A percentile compares a stretch with the other conserved stretches of the same genome.
Evolutionary conservation across 2,888 invertebrate genomes (phyloP).

Genomic region (Hirtodrosophila cameraria): DNA sequence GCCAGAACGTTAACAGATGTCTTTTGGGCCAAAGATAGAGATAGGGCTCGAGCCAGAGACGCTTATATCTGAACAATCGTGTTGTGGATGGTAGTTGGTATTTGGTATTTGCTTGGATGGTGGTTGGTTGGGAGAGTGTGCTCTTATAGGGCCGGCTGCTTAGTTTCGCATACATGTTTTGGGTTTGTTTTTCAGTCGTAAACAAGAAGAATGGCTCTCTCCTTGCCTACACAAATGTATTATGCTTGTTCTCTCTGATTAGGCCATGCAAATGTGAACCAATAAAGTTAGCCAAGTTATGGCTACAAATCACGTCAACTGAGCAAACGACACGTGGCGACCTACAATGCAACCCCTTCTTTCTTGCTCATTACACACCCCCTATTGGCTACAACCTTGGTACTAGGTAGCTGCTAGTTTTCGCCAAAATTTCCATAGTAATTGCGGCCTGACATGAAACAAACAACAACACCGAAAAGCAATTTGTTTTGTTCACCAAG

Average conservation of each 20-base stretch:
- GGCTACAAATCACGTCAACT: conserved; percentile 70
- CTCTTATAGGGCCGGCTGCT: conserved; percentile 19
- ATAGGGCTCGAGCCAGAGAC: conserved; percentile 35
- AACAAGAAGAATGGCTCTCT: conserved; percentile 54
- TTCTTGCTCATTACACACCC: background rate
- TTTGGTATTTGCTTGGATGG: conserved; percentile 1
- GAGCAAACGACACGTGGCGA: conserved; percentile 59
- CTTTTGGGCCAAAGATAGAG: conserved; percentile 6
- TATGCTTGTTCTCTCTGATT: conserved; percentile 39
- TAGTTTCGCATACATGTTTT: conserved; percentile 40
- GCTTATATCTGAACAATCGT: conserved; percentile 38
- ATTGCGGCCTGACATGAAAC: conserved; percentile 72
- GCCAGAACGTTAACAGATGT: conserved; percentile 37
- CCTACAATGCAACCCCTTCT: conserved; percentile 48
- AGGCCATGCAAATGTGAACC: conserved; percentile 58
- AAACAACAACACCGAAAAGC: conserved; percentile 40
- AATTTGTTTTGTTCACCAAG: conserved; percentile 35
- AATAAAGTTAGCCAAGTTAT: conserved; percentile 70
- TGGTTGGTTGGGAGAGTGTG: background rate
- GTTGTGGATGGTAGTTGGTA: conserved; percentile 37
- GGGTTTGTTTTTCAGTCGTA: conserved; percentile 72
- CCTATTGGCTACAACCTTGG: background rate
- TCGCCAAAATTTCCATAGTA: conserved; percentile 62
- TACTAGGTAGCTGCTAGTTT: conserved; percentile 13
- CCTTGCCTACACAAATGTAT: background rate